Base-by-base conservation (phyloP, 2,888 invertebrate genomes). In the Coremacera marginata region DNA sequence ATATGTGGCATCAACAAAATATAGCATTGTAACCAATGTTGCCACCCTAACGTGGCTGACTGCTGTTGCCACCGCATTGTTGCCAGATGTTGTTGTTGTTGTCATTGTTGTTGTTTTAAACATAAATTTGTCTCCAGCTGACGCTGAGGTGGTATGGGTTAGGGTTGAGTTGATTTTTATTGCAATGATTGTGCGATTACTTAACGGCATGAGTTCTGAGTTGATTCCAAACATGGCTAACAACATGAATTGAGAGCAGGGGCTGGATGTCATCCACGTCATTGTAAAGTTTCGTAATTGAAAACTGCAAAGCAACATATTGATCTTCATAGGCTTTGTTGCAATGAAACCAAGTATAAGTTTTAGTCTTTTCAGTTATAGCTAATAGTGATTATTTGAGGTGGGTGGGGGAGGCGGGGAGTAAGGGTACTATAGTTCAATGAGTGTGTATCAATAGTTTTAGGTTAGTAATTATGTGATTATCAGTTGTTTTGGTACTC, bases 61-160 rank as follows among this genome's bases (percentile, higher is more conserved):
- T 68, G 14, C 22, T 44, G 44, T 44, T 37, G 67, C n/a, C 31
- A 31, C 37, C 44, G 51, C 51, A 25, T 16, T 44, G 44, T 11
- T 44, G 44, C 44, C 44, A 44, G 44, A 44, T 44, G 44, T 44
- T 0, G 49, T 11, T 22, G 44, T 60, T 37, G 57, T 60, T 71
- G 57, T 14, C 22, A 25, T 68, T 70, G 70, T 27, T 27, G 16
- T n/a, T 70, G 14, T 31, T 31, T 27, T 31, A 60, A 14, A 31
- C 68, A 68, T 68, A 51, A 68, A 68, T 68, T 68, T 68, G 68
- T 68, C 68, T 68, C 68, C 51, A 68, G 68, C 68, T 68, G 51
- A 22, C 51, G 68, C 22, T 60, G 27, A 22, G 25, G 11, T 14
- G 44, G 44, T 11, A 11, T 44, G 44, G 1, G 14, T 44, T 44